Evolutionary conservation across 1,140 invertebrate species (phyloP).

Genomic region (Apis laboriosa): DNA sequence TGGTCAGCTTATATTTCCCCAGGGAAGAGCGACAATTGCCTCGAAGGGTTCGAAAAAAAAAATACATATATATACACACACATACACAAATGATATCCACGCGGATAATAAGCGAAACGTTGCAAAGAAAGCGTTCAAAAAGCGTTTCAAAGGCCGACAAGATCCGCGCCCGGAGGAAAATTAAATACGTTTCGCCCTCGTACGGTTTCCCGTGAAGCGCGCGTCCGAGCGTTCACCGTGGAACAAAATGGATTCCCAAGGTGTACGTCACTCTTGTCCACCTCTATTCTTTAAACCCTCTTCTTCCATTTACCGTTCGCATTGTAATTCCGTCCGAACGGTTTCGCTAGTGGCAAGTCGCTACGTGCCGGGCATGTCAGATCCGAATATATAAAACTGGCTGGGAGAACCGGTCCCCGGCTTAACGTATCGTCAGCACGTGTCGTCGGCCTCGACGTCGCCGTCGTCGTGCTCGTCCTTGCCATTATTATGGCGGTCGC

Average conservation of each 20-base stretch:
- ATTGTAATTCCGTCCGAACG: constrained; percentile 80
- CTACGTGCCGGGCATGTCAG: constrained; percentile 80
- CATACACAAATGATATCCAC: too few species aligned
- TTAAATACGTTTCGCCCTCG: not conserved
- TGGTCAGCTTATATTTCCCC: constrained; percentile 58
- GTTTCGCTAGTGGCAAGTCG: constrained; percentile 79
- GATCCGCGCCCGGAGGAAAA: not conserved
- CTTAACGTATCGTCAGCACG: constrained; percentile 79
- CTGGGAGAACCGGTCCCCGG: constrained; percentile 70
- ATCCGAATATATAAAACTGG: constrained; percentile 80
- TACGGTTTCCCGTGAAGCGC: not conserved
- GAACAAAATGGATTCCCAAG: constrained; percentile 55
- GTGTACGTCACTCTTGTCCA: constrained; percentile 65
- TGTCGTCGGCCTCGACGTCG: constrained; percentile 68
- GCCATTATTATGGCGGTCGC: constrained; percentile 58
- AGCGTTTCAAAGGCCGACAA: not conserved
- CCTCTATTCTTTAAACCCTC: constrained; percentile 58
- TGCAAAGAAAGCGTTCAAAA: not conserved
- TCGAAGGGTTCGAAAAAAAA: too few species aligned
- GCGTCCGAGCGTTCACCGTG: not conserved
- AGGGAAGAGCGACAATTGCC: not conserved
- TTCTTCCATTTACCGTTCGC: constrained; percentile 69
- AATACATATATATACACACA: too few species aligned
- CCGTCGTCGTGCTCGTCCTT: constrained; percentile 40
- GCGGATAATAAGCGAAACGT: not conserved